Evolutionary conservation across 2,888 invertebrate genomes (phyloP).

Genomic region (Cosmorhoe ocellata): DNA sequence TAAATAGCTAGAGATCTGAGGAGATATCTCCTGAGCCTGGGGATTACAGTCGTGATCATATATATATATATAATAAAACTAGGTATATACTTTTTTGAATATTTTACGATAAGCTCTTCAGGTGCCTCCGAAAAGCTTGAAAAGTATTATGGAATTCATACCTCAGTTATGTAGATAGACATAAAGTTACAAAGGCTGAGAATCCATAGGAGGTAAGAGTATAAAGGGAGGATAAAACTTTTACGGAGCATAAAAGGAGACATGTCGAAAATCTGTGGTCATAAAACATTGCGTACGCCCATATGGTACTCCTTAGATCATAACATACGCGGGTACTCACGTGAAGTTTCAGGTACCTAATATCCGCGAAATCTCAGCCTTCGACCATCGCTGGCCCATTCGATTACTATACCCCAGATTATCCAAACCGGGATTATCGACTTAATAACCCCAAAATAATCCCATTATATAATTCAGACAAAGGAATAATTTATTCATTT

Average conservation of each 20-base stretch:
- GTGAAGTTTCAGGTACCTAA: slow-evolving; percentile 28
- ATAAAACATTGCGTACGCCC: slow-evolving; percentile 54
- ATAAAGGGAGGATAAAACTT: slow-evolving; percentile 62
- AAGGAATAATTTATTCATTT: slow-evolving; percentile 35
- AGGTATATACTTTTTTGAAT: too few relatives aligned
- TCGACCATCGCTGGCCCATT: slow-evolving; percentile 30
- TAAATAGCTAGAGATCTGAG: too few relatives aligned
- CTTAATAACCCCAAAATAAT: slow-evolving; percentile 36
- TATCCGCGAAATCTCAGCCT: slow-evolving; percentile 15
- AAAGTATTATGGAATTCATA: slow-evolving; percentile 6
- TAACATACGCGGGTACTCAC: too few relatives aligned
- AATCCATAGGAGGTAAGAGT: slow-evolving; percentile 42
- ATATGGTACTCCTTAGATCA: too few relatives aligned
- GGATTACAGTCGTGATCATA: too few relatives aligned
- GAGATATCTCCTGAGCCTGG: too few relatives aligned
- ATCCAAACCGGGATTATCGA: slow-evolving; percentile 35
- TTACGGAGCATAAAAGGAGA: slow-evolving; percentile 67
- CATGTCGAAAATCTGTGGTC: slow-evolving; percentile 65
- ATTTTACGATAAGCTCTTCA: background rate
- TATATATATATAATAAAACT: too few relatives aligned
- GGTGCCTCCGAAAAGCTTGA: background rate
- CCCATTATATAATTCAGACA: slow-evolving; percentile 29
- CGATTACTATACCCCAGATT: slow-evolving; percentile 18
- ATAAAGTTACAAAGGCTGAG: slow-evolving; percentile 47
- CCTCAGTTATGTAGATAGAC: slow-evolving; percentile 19